Evolutionary conservation across 2,797 vertebrate species (phyloP), one percentile per base, ranked within the genome.

Genomic region (Sebastolobus altivelis): DNA sequence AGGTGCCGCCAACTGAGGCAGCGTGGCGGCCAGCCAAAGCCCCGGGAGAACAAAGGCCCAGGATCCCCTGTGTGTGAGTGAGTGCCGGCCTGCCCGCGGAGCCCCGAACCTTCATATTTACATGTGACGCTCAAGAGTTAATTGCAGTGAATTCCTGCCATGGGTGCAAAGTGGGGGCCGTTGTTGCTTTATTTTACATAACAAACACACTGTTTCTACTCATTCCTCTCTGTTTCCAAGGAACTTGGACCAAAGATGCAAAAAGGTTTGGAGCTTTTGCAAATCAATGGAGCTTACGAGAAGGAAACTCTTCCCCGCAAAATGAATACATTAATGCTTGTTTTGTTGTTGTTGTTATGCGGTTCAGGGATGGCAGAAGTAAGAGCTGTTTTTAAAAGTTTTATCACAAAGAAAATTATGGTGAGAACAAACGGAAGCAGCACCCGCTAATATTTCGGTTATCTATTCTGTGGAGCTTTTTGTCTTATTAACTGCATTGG

Each of bases 101-200:
- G 91, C 90, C 91, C 86, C 87, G 77, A 85, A 89, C 84, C 83
- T 92, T 92, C 93, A 91, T 94, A 95, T 95, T 95, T 94, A 93
- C 94, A 95, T 94, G 94, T 79, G 82, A 95, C 77, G 83, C 91
- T 88, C 80, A 88, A 82, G 93, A 94, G 92, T 94, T 95, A 94
- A 95, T 95, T 95, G 93, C 92, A 68, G 91, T 86, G 92, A 94
- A 95, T 95, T 95, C 94, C 94, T 94, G 92, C 18, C 60, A 88
- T 71, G 87, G 87, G 90, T 93, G 91, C 90, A 92, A 93, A 94
- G 87, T 82, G 86, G 89, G 85, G 90, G 87, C 87, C 83, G 93
- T 81, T 88, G 89, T 83, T 89, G 87, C 84, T 89, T 93, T 83
- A 90, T 92, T 95, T 93, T 89, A 90, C 93, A 93, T 88, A 91